These are phyloP conservation scores for Peromyscus eremicus DNA, from an alignment of 2,797 vertebrate genomes.

Conservation along the genomic window DNA sequence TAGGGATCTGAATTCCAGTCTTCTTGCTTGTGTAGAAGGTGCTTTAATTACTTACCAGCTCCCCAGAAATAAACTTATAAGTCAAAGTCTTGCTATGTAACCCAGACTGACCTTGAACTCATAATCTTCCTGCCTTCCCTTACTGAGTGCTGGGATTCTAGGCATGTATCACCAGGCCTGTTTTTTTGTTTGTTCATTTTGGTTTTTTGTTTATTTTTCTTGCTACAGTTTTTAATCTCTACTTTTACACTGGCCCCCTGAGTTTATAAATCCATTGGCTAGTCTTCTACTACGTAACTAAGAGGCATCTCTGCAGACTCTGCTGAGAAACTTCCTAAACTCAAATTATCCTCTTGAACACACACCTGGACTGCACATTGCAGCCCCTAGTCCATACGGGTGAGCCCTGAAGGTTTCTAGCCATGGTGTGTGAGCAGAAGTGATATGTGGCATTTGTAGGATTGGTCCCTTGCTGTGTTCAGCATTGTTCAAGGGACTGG, in stretches of 20 bases:
- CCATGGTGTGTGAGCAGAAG: not conserved
- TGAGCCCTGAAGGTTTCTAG: conserved; percentile 6
- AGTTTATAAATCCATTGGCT: not conserved
- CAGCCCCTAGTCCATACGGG: not conserved
- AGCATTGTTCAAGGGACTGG: not conserved
- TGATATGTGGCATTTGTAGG: not conserved
- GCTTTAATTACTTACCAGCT: not conserved
- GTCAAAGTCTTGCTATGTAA: not conserved
- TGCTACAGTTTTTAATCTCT: not conserved
- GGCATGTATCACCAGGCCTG: not conserved
- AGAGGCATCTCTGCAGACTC: not conserved
- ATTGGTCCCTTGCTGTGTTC: not conserved
- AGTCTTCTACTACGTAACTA: not conserved
- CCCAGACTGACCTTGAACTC: not conserved
- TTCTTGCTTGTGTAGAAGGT: not conserved
- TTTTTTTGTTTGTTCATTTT: not conserved
- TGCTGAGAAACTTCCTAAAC: not conserved
- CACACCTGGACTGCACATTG: not conserved
- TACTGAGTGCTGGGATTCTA: not conserved
- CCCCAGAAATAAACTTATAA: not conserved
- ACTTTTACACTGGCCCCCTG: not conserved
- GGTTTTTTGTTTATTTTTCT: not conserved
- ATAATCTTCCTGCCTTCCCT: not conserved
- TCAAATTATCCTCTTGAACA: conserved; percentile 16
- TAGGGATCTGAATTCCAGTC: not conserved